Evolutionary conservation across 2,113 vertebrate species (phyloP).

Genomic region (Desmodus rotundus): DNA sequence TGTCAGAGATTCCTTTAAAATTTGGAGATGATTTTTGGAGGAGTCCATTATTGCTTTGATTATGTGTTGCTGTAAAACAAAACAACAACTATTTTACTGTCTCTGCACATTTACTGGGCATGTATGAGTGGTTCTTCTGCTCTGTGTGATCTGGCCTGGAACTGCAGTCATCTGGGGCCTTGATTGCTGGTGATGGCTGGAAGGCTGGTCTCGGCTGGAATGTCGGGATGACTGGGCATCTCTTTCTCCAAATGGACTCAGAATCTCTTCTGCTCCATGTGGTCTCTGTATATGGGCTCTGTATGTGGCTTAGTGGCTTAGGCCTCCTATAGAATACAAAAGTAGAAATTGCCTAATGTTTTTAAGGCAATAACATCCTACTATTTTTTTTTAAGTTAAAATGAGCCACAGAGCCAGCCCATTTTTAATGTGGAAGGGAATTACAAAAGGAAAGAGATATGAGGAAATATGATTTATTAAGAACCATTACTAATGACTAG

Average conservation of each 20-base stretch:
- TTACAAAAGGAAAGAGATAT: not conserved
- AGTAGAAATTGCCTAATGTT: not conserved
- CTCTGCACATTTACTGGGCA: not conserved
- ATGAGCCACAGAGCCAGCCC: not conserved
- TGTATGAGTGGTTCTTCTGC: not conserved
- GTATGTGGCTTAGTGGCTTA: not conserved
- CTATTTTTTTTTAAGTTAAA: not conserved
- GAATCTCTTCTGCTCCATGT: not conserved
- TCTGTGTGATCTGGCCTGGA: not conserved
- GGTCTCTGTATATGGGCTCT: not conserved
- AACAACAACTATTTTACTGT: not conserved
- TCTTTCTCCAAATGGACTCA: not conserved
- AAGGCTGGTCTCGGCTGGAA: not conserved
- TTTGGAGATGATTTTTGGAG: not conserved
- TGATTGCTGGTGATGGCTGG: not conserved
- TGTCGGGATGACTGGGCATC: not conserved
- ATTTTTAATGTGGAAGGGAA: not conserved
- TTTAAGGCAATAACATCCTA: not conserved
- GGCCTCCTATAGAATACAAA: not conserved
- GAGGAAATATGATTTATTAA: not conserved
- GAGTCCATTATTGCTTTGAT: not conserved
- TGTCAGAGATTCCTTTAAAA: not conserved
- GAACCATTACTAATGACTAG: not conserved
- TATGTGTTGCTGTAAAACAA: not conserved
- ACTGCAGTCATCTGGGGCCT: not conserved